Base-by-base conservation (phyloP, 2,888 invertebrate species). In the Macaria notata region DNA sequence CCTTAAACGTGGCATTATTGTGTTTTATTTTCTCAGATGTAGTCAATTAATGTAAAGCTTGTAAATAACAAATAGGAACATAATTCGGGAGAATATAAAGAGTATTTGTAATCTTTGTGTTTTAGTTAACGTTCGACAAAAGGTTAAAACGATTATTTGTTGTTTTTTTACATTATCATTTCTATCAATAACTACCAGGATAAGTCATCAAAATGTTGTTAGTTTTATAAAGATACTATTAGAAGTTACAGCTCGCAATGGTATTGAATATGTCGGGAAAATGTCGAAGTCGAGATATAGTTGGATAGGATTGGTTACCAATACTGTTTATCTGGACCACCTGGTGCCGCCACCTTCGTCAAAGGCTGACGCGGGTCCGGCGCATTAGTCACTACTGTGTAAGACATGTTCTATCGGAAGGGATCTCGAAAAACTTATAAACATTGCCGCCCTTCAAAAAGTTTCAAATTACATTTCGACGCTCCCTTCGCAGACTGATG, bases 321-420 rank as follows among this genome's bases (percentile, higher is more conserved):
- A 81, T 79, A 76, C 73, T 69, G 69, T 67, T 71, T 70, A 71
- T 72, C 71, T 71, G 71, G 66, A 68, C 73, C 79, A 82, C 81
- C 82, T 81, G 80, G 73, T 71, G 71, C 75, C 67, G 68, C 76
- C 78, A 84, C 85, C 86, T 82, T 76, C 85, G 80, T 84, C 85
- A 82, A 69, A 71, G 62, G 66, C 71, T 81, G 83, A 83, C 80
- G 76, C 68, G 81, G 83, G 81, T 82, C 70, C 70, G 70, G 72
- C 73, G 75, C 79, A 82, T 83, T 84, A 81, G 79, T 83, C 81
- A 82, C 84, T 80, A 79, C 76, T 84, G 82, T 77, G 79, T 75
- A 72, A 76, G 79, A 78, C 82, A 76, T 76, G 72, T 75, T 71
- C 68, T 68, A 65, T 67, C 63, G 61, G 41, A 67, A 63, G 50